Conservation (phyloP, 2,797 vertebrate species). For the Anabas testudineus region DNA sequence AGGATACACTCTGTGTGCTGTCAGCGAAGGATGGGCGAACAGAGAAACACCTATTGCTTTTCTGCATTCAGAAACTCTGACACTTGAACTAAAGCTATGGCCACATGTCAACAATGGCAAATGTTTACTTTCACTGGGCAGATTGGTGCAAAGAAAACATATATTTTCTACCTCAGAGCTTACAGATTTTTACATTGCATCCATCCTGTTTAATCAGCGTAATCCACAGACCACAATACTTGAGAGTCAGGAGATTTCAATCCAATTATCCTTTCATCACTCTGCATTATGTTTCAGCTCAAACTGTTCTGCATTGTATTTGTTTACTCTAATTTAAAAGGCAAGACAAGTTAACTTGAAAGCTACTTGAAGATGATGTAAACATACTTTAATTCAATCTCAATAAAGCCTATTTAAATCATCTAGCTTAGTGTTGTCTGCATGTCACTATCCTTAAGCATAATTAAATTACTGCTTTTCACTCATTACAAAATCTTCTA, state of each 20-base stretch:
- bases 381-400: no score
- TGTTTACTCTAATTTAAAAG: neutral
- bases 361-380: no score
- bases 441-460: neutral
- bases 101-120: neutral
- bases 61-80: neutral
- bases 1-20: conserved; percentile 8
- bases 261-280: neutral
- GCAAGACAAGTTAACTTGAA: neutral
- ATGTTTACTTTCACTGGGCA: neutral
- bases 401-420: neutral
- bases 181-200: no score
- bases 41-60: neutral
- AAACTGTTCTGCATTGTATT: neutral
- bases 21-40: neutral
- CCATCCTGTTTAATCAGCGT: no score
- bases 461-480: neutral
- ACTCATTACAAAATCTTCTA: neutral
- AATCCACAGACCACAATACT: neutral
- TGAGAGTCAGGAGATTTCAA: neutral
- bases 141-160: neutral
- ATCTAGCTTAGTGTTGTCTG: neutral
- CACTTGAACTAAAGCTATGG: no score
- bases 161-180: no score
- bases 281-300: neutral